phyloP scores from a whole-genome alignment of 2,113 vertebrate genomes.

The Meriones unguiculatus region DNA sequence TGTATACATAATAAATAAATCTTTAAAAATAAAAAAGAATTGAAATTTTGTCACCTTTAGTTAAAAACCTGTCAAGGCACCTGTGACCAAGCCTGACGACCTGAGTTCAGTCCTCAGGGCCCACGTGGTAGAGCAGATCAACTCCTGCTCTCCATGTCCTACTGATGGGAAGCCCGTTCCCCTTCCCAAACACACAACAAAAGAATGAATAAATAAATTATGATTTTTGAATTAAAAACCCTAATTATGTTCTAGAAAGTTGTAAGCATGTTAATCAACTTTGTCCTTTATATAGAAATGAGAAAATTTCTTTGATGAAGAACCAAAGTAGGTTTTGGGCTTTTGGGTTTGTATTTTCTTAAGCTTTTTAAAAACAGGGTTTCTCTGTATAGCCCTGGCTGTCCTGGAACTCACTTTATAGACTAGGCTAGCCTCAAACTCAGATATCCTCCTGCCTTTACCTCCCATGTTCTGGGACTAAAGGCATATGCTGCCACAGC shows the following conservation, averaged over 20 bases:
- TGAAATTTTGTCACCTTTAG: not conserved
- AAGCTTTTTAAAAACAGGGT: not conserved
- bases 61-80: not conserved
- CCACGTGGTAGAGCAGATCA: not conserved
- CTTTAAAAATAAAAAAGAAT: not conserved
- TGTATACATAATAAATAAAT: too few relatives aligned
- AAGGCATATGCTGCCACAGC: not conserved
- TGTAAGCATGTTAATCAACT: not conserved
- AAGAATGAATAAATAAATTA: too few relatives aligned
- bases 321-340: not conserved
- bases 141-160: not conserved
- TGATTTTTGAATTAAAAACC: not conserved
- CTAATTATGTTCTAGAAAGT: not conserved
- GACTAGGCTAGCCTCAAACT: not conserved
- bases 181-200: not conserved
- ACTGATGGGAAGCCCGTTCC: too few relatives aligned
- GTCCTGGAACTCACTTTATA: not conserved
- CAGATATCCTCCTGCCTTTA: not conserved
- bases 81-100: not conserved
- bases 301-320: slow-evolving; percentile 24
- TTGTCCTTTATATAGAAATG: not conserved
- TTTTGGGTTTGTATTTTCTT: not conserved
- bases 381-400: not conserved
- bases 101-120: not conserved
- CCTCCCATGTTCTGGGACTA: not conserved